A percentile compares a stretch with the other conserved stretches of the same genome.
Conservation (phyloP, 1,140 invertebrate species). For the Melitaea cinxia region DNA sequence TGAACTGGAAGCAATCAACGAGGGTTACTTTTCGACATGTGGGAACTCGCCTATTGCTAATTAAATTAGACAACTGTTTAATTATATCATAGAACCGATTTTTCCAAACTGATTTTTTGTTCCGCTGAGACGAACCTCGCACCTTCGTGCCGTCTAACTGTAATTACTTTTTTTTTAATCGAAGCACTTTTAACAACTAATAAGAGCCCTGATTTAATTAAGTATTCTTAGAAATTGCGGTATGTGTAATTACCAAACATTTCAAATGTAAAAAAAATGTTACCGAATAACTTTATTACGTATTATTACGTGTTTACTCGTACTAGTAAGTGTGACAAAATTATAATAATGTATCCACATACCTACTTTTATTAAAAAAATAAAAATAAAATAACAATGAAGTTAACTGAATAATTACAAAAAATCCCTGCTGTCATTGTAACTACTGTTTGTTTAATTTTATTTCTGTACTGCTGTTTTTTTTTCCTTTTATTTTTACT, state of each 20-base stretch:
- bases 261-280: not conserved
- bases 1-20: constrained; percentile 48
- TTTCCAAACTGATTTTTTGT: too few species aligned
- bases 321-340: too few species aligned
- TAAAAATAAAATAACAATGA: too few species aligned
- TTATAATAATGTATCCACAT: too few species aligned
- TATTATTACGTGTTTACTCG: not conserved
- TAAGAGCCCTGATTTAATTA: constrained; percentile 21
- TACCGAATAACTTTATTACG: not conserved
- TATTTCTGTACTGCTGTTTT: too few species aligned
- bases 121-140: constrained; percentile 21
- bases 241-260: not conserved
- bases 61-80: constrained; percentile 78
- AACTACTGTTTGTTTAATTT: too few species aligned
- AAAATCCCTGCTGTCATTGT: too few species aligned
- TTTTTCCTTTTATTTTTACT: too few species aligned
- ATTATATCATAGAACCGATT: constrained; percentile 58
- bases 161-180: constrained; percentile 16
- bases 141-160: not conserved
- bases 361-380: too few species aligned
- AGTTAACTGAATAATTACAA: too few species aligned
- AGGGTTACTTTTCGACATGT: constrained; percentile 73
- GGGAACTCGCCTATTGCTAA: constrained; percentile 77
- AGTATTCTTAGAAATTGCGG: not conserved
- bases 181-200: constrained; percentile 15